These are phyloP conservation scores for Acanthurus lineatus DNA, from an alignment of 2,797 vertebrate genomes.

Conservation along the genomic window DNA sequence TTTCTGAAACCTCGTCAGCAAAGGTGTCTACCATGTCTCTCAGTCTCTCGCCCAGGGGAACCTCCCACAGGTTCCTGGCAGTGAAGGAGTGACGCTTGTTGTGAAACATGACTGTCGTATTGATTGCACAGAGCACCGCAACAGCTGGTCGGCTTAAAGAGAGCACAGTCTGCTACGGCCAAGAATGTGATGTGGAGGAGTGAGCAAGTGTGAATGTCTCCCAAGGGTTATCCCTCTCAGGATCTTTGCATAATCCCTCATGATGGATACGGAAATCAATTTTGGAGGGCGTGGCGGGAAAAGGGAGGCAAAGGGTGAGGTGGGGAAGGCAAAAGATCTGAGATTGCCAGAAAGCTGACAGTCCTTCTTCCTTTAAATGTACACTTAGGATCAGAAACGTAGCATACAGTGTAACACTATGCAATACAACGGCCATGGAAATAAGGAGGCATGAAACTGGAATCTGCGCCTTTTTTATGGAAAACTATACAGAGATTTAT, in stretches of 20 bases:
- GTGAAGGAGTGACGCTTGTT: constrained; percentile 72
- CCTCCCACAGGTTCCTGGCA: constrained; percentile 73
- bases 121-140: constrained; percentile 71
- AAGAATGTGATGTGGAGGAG: constrained; percentile 69
- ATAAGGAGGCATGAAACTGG: not conserved
- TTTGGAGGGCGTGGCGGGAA: constrained; percentile 46
- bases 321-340: constrained; percentile 16
- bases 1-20: constrained; percentile 51
- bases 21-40: constrained; percentile 52
- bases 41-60: constrained; percentile 59
- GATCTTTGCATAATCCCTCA: constrained; percentile 74
- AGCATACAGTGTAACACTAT: not conserved
- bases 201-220: constrained; percentile 70
- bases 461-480: not conserved
- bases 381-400: not conserved
- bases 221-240: constrained; percentile 71
- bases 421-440: not conserved
- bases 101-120: constrained; percentile 79
- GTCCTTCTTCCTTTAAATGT: constrained; percentile 11
- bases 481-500: not conserved
- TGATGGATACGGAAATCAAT: constrained; percentile 71
- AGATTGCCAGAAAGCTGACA: constrained; percentile 13
- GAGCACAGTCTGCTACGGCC: constrained; percentile 54
- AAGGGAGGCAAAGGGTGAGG: constrained; percentile 24
- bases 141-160: constrained; percentile 75